Conservation (phyloP, 2,113 vertebrate genomes). For the Stigmatopora nigra region DNA sequence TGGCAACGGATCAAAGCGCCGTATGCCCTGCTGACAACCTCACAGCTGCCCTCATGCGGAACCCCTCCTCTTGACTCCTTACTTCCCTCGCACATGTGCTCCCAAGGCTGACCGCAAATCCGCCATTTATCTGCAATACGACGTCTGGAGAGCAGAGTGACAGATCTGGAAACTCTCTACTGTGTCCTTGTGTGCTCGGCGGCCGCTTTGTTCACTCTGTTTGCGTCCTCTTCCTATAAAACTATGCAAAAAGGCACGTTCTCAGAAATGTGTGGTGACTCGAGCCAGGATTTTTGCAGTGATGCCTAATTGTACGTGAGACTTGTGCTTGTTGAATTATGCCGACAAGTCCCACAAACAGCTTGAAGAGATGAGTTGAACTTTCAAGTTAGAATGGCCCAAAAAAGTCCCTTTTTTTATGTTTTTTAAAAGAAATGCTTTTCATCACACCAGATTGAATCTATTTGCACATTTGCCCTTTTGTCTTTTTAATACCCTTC, state of each 20-base stretch:
- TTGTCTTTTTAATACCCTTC: too few species aligned
- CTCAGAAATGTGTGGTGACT: background rate
- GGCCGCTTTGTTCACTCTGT: conserved; percentile 44
- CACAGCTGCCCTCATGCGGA: conserved; percentile 63
- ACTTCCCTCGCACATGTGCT: conserved; percentile 54
- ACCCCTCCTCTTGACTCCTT: conserved; percentile 44
- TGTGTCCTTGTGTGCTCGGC: conserved; percentile 33
- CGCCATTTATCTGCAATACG: conserved; percentile 55
- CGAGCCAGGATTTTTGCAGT: conserved; percentile 58
- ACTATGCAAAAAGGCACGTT: conserved; percentile 3
- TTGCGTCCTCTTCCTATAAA: conserved; percentile 42
- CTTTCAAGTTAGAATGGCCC: conserved; percentile 49
- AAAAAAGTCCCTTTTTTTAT: too few species aligned
- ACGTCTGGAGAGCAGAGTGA: conserved; percentile 42
- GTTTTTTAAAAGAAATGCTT: too few species aligned
- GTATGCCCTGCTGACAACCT: conserved; percentile 49
- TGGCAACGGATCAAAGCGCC: conserved; percentile 63
- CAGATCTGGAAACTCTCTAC: conserved; percentile 50
- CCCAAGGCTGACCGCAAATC: conserved; percentile 64
- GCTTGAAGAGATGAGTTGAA: conserved; percentile 46
- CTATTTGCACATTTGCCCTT: too few species aligned
- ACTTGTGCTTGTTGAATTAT: conserved; percentile 72
- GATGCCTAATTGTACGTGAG: conserved; percentile 61
- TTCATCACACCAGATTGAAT: too few species aligned
- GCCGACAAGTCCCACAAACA: conserved; percentile 53